Percentiles rank a stretch among this genome's conserved stretches.
These are phyloP conservation scores for Hypomesus transpacificus DNA, from an alignment of 2,113 vertebrate genomes.

Conservation along the genomic window DNA sequence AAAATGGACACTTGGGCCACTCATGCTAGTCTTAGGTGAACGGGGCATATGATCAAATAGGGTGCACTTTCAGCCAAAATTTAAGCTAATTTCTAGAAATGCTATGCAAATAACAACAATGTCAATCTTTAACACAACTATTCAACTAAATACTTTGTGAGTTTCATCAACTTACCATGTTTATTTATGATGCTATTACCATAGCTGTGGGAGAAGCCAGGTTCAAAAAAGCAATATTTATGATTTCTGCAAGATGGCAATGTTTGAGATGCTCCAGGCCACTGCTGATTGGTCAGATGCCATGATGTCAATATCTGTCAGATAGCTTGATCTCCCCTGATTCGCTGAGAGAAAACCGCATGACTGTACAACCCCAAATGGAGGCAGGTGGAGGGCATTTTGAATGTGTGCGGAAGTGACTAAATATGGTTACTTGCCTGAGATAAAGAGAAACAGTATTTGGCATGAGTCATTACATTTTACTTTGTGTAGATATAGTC, in stretches of 20 bases:
- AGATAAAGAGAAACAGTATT: too few species aligned
- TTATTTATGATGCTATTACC: constrained; percentile 1
- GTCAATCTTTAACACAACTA: not conserved
- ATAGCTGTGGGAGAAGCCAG: not conserved
- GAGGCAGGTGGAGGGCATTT: too few species aligned
- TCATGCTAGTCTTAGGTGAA: not conserved
- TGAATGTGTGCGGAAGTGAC: too few species aligned
- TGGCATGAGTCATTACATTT: too few species aligned
- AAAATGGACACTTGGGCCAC: not conserved
- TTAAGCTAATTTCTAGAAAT: not conserved
- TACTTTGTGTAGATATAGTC: too few species aligned
- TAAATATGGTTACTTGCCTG: too few species aligned
- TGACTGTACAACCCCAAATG: too few species aligned
- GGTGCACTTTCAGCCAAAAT: not conserved
- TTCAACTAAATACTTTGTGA: not conserved
- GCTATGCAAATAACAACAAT: constrained; percentile 2
- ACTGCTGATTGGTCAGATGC: too few species aligned
- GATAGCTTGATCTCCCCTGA: too few species aligned
- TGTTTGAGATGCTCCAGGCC: too few species aligned
- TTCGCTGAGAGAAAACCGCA: too few species aligned
- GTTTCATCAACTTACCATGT: not conserved
- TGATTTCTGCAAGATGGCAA: not conserved
- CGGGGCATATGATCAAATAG: constrained; percentile 8
- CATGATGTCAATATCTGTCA: too few species aligned
- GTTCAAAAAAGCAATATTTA: not conserved